These are phyloP conservation scores for Thalassophryne amazonica DNA, from an alignment of 2,797 vertebrate species.

Conservation along the genomic window DNA sequence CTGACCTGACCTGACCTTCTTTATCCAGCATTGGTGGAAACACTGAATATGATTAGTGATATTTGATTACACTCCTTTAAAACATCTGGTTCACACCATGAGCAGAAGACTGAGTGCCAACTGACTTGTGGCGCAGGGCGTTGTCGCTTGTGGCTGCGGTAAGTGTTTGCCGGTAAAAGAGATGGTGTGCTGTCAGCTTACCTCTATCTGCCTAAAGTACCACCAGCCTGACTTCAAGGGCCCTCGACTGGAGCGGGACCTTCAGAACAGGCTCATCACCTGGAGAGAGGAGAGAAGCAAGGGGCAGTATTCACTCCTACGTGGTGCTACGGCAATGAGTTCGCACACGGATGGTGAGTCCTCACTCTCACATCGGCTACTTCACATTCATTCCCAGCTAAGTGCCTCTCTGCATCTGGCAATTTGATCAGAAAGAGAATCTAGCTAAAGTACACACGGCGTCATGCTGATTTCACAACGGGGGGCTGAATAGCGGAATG, in stretches of 20 bases:
- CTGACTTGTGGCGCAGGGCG: background rate
- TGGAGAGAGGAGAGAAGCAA: slow-evolving; percentile 49
- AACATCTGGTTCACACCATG: too few species aligned
- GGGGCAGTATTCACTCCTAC: slow-evolving; percentile 43
- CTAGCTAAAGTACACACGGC: slow-evolving; percentile 62
- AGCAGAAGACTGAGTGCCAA: too few species aligned
- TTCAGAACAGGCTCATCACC: slow-evolving; percentile 66
- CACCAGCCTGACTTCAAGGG: slow-evolving; percentile 49
- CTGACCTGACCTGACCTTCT: too few species aligned
- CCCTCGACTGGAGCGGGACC: slow-evolving; percentile 61
- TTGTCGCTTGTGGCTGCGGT: slow-evolving; percentile 8
- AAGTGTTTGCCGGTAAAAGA: slow-evolving; percentile 48
- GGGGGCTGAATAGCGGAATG: slow-evolving; percentile 55
- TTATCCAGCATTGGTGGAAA: too few species aligned
- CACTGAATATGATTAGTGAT: too few species aligned
- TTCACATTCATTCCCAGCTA: slow-evolving; percentile 69
- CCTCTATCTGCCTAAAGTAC: slow-evolving; percentile 50
- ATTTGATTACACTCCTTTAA: too few species aligned
- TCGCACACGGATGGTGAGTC: slow-evolving; percentile 30
- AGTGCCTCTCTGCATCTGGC: slow-evolving; percentile 65
- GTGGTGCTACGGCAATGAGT: slow-evolving; percentile 1
- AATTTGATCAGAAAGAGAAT: slow-evolving; percentile 66
- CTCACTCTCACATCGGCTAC: slow-evolving; percentile 55
- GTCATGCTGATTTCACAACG: slow-evolving; percentile 57
- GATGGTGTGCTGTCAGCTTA: slow-evolving; percentile 38